Evolutionary conservation across 2,797 vertebrate genomes (phyloP), one percentile per base, ranked within the genome.

Genomic region (Sphenodon punctatus): DNA sequence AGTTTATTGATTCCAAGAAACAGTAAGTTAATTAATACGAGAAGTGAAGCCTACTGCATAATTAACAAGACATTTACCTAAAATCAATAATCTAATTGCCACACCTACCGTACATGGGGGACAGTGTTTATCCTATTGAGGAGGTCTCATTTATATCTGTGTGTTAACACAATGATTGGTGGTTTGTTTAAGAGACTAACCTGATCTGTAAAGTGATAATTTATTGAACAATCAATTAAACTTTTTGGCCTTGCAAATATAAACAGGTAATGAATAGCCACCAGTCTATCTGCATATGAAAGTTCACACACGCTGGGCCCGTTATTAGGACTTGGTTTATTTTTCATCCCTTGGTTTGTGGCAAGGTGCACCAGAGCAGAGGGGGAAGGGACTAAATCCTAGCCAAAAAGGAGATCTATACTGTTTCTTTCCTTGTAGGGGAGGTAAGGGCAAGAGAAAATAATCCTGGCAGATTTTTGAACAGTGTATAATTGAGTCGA

Each of bases 41-140:
- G 93, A 93, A 95, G 92, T 95, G 94, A 95, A 95, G 94, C 93
- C 94, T 96, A 90, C 90, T 97, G 95, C 95, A 97, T 96, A 96
- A 96, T 96, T 97, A 96, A 97, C 95, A 91, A 95, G 95, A 94
- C 94, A 96, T 96, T 96, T 96, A 96, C 95, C 94, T 96, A 95
- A 96, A 96, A 97, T 97, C 96, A 96, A 97, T 97, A 96, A 94
- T 88, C 95, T 96, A 97, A 97, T 97, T 96, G 96, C 95, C 95
- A 96, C 95, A 96, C 96, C 96, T 97, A 95, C 90, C 61, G 0
- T 91, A 87, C 90, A 92, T 90, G 88, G 75, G 91, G 92, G 90
- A 92, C 84, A 89, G 82, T 92, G 92, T 93, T 93, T 93, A 94
- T 92, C 88, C 93, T 94, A 87, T 93, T 94, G 95, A 93, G 94